Percentiles rank a stretch among this genome's conserved stretches.
Evolutionary conservation across 2,797 vertebrate genomes (phyloP).

Genomic region (Podargus strigoides): DNA sequence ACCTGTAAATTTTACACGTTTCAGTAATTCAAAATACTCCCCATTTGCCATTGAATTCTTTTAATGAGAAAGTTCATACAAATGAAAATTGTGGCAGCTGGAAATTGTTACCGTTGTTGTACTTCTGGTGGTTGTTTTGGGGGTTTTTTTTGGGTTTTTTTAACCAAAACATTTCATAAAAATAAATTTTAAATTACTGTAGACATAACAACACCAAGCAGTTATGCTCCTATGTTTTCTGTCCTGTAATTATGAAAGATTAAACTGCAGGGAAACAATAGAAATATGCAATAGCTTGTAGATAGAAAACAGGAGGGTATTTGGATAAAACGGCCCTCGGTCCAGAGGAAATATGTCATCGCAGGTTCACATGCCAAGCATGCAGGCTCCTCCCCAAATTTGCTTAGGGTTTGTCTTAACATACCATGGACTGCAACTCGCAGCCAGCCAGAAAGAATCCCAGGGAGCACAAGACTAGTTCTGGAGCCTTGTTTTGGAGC

Average conservation of each 20-base stretch:
- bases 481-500: not conserved
- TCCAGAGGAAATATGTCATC: conserved; percentile 52
- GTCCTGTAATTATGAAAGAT: conserved; percentile 19
- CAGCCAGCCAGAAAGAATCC: not conserved
- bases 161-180: conserved; percentile 43
- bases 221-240: not conserved
- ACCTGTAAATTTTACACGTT: conserved; percentile 29
- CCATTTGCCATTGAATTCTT: conserved; percentile 16
- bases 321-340: conserved; percentile 4
- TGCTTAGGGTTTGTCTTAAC: conserved; percentile 23
- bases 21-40: conserved; percentile 26
- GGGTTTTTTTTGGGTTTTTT: not conserved
- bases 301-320: not conserved
- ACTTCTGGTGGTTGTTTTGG: not conserved
- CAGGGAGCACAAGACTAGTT: not conserved
- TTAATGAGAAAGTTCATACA: conserved; percentile 58
- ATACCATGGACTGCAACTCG: not conserved
- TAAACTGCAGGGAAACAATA: not conserved
- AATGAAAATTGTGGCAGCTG: conserved; percentile 41
- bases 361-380: conserved; percentile 31
- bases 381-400: conserved; percentile 45
- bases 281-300: not conserved
- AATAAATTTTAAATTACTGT: conserved; percentile 9
- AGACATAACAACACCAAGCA: conserved; percentile 13
- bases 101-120: not conserved